Base-by-base conservation (phyloP, 2,797 vertebrate genomes). In the Denticeps clupeoides region DNA sequence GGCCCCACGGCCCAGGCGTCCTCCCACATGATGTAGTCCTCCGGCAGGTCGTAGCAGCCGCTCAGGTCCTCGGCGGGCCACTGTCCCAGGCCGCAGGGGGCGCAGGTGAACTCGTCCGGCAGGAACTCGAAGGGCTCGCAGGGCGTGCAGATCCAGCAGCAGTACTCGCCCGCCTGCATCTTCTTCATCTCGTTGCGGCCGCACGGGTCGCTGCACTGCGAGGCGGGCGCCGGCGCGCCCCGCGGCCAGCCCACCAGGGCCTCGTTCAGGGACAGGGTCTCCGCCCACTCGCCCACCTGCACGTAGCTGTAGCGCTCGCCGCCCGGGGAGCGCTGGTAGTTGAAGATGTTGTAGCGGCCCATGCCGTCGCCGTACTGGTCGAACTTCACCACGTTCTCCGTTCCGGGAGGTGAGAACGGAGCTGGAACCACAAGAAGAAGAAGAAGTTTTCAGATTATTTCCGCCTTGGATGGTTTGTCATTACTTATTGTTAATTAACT, bases 141-240 rank as follows among this genome's bases (percentile, higher is more conserved):
- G n/a, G 94, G 85, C 22, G 95, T 97, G 31, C 95, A 99, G 66
- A 99, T 97, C 95, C 95, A 99, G 70, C 95, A 99, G 75, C 95
- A 99, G 65, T 96, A 94, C 7, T 99, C 95, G 23, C 93, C 94
- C 29, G 93, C 94, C 56, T 98, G 95, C 91, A 96, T 98, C 62
- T 92, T 99, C 82, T 99, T 99, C 94, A 96, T 97, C 78, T 99
- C 95, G 1, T 99, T 97, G 35, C 81, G 88, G 47, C 91, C 91
- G 1, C 95, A 99, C 3, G 95, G 95, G 59, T 98, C 93, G 0
- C 95, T 98, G 79, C 95, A 99, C 64, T 99, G 95, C 1, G 95
- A 97, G 5, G 82, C 87, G 41, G 94, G 95, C 44, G 74, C 71
- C 9, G 77, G 53, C 4, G 78, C 56, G 15, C 73, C 88, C 60